Conservation (phyloP, 2,888 invertebrate genomes). For the Ypsolopha scabrella region DNA sequence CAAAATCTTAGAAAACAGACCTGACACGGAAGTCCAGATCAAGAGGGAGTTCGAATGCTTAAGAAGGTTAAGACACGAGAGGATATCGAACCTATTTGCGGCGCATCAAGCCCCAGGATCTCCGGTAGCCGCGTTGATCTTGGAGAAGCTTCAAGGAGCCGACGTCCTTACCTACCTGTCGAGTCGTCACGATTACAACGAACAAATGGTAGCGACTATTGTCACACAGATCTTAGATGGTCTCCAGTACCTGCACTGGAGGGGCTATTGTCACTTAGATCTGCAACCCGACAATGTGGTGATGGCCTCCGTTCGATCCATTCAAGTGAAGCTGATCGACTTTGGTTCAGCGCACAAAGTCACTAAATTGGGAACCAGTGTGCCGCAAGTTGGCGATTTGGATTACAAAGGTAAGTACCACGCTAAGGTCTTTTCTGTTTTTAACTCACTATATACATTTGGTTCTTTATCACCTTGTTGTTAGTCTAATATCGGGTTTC, state of each 20-base stretch:
- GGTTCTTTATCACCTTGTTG: no score
- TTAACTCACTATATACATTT: no score
- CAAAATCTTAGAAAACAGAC: slow-evolving; percentile 81
- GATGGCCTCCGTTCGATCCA: slow-evolving; percentile 86
- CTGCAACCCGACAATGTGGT: slow-evolving; percentile 96
- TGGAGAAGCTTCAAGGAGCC: slow-evolving; percentile 91
- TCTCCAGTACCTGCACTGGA: slow-evolving; percentile 95
- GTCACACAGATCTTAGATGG: slow-evolving; percentile 90
- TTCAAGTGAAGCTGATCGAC: slow-evolving; percentile 92
- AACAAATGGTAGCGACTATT: slow-evolving; percentile 91
- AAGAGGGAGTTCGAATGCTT: slow-evolving; percentile 88
- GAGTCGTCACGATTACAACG: slow-evolving; percentile 90
- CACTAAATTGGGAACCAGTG: slow-evolving; percentile 80
- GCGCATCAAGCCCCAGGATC: slow-evolving; percentile 78
- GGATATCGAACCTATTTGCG: slow-evolving; percentile 81
- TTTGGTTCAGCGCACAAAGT: slow-evolving; percentile 90
- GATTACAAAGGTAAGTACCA: slow-evolving; percentile 77
- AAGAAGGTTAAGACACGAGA: slow-evolving; percentile 86
- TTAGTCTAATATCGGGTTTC: no score
- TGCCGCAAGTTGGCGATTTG: slow-evolving; percentile 77
- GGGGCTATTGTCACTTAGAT: slow-evolving; percentile 89
- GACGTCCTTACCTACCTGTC: slow-evolving; percentile 91
- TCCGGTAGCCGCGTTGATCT: slow-evolving; percentile 77
- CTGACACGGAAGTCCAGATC: slow-evolving; percentile 75
- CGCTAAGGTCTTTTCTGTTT: no score